Base-by-base conservation (phyloP, 2,888 invertebrate species). In the Synergus umbraculus region DNA sequence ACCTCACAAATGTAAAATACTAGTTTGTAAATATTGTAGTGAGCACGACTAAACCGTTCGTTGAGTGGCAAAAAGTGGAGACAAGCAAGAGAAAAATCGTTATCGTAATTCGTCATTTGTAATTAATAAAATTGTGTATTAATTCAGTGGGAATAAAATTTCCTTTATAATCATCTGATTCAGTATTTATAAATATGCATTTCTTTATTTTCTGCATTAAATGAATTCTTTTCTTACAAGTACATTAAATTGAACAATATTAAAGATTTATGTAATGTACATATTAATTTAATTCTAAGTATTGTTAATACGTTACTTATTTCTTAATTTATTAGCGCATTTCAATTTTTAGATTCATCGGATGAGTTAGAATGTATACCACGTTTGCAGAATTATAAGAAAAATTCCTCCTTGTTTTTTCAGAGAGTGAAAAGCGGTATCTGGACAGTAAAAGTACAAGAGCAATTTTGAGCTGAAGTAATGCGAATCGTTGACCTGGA, bases 11-110 rank as follows among this genome's bases (percentile, higher is more conserved):
- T 69, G 69, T 69, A 69, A 69, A 46, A 49, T 69, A 69, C 29
- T 69, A 46, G 46, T 46, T 9, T 69, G 69, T 69, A 69, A 69
- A 69, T 69, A 69, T 49, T 69, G 29, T n/a, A 65, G 41, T 46
- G 22, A 46, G n/a, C 49, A 18, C 13, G 29, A 49, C 15, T 69
- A 29, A 69, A 69, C 29, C 29, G 37, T 69, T 69, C 29, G 67
- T 29, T 22, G 13, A 22, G 63, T 63, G 63, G 18, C 13, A 29
- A 63, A 63, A 63, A 63, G 22, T 63, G 12, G 22, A 29, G 22
- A 13, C 63, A 12, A 63, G 69, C 49, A 69, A 69, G 49, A 69
- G 46, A 69, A 69, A 69, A 46, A 49, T 69, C 37, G 37, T 69
- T 49, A 69, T 37, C 46, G 15, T 69, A 69, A 69, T 46, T 69